A percentile compares a stretch with the other conserved stretches of the same genome.
These are phyloP conservation scores for Eilema depressum DNA, from an alignment of 2,888 invertebrate species.

Conservation along the genomic window DNA sequence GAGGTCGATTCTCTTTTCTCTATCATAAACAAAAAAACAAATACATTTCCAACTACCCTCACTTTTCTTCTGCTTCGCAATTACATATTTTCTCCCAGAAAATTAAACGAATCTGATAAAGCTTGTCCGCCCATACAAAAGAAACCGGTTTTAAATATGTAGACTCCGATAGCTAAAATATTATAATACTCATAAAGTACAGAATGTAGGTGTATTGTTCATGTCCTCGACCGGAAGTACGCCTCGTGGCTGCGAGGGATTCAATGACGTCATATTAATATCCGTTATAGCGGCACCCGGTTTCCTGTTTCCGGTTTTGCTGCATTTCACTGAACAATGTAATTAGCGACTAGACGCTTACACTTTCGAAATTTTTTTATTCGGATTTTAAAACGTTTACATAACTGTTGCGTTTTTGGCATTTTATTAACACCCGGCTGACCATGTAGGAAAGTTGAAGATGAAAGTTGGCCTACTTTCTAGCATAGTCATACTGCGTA, in stretches of 20 bases:
- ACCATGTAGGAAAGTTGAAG: slow-evolving; percentile 41
- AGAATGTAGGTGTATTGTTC: slow-evolving; percentile 63
- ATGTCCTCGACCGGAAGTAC: slow-evolving; percentile 65
- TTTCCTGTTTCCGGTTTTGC: slow-evolving; percentile 65
- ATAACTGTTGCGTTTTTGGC: slow-evolving; percentile 43
- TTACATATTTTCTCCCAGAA: not conserved
- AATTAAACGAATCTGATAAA: slow-evolving; percentile 1
- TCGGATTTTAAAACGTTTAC: slow-evolving; percentile 38
- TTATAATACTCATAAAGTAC: slow-evolving; percentile 58
- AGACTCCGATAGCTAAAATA: slow-evolving; percentile 18
- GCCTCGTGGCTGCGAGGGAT: slow-evolving; percentile 60
- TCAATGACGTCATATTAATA: slow-evolving; percentile 75
- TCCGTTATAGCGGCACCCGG: slow-evolving; percentile 66
- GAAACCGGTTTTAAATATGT: slow-evolving; percentile 28
- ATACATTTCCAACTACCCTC: no score
- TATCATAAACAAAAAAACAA: no score
- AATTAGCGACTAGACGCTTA: slow-evolving; percentile 41
- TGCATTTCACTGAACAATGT: slow-evolving; percentile 54
- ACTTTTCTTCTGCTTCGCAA: no score
- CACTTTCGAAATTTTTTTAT: slow-evolving; percentile 43
- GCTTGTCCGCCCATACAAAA: slow-evolving; percentile 14
- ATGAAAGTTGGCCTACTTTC: slow-evolving; percentile 48
- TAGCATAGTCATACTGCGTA: slow-evolving; percentile 25
- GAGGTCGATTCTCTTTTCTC: no score
- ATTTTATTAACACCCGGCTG: slow-evolving; percentile 39